A percentile compares a stretch with the other conserved stretches of the same genome.
These are phyloP conservation scores for Orthosia cruda DNA, from an alignment of 2,888 invertebrate genomes.

Conservation along the genomic window DNA sequence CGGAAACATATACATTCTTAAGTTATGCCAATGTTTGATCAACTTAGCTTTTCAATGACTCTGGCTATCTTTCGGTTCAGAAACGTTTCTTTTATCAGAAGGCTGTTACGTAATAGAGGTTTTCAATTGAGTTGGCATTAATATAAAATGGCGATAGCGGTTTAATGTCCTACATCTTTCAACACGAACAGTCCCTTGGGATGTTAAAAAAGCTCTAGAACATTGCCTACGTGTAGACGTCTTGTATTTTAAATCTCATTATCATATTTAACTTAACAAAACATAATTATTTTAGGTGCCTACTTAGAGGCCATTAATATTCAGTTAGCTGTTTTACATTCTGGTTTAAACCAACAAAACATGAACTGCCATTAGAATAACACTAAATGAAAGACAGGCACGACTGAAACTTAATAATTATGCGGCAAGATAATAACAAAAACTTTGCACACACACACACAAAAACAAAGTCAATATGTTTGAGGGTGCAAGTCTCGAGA, in stretches of 20 bases:
- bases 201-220: constrained; percentile 9
- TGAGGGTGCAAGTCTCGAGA: constrained; percentile 46
- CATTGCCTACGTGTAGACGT: neutral
- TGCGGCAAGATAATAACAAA: constrained; percentile 55
- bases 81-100: neutral
- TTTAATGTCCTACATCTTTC: constrained; percentile 8
- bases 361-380: constrained; percentile 54
- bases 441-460: constrained; percentile 43
- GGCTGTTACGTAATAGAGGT: neutral
- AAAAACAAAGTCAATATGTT: constrained; percentile 63
- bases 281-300: constrained; percentile 29
- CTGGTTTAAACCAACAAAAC: constrained; percentile 46
- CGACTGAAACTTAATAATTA: constrained; percentile 52
- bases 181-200: neutral
- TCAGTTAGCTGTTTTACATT: constrained; percentile 57
- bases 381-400: constrained; percentile 63
- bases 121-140: neutral
- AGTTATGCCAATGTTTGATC: constrained; percentile 33
- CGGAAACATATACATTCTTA: constrained; percentile 32
- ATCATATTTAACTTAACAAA: constrained; percentile 35
- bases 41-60: constrained; percentile 12
- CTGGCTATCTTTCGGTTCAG: constrained; percentile 2
- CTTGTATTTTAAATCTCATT: constrained; percentile 31
- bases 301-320: constrained; percentile 33
- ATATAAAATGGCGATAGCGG: constrained; percentile 3